A percentile compares a stretch with the other conserved stretches of the same genome.
phyloP scores from a whole-genome alignment of 1,140 invertebrate genomes.

The Holotrichia oblita region DNA sequence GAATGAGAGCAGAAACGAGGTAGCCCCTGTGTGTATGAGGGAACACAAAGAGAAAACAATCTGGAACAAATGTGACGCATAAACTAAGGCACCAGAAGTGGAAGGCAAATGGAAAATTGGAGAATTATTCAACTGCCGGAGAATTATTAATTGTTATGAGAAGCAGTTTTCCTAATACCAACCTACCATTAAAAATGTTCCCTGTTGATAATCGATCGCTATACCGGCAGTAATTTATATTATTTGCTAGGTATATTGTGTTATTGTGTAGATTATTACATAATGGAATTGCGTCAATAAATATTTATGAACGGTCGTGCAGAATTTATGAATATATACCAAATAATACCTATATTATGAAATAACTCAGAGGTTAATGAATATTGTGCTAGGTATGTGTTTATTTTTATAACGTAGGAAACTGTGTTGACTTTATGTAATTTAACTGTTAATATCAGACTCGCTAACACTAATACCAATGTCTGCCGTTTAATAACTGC shows the following conservation, averaged over 20 bases:
- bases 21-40: not conserved
- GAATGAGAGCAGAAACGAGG: not conserved
- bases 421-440: too few species aligned
- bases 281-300: not conserved
- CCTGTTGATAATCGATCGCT: not conserved
- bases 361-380: not conserved
- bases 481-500: too few species aligned
- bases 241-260: not conserved
- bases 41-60: not conserved
- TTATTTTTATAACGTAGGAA: too few species aligned
- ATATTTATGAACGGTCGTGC: not conserved
- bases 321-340: not conserved
- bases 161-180: slow-evolving; percentile 13
- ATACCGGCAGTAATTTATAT: slow-evolving; percentile 4
- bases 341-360: not conserved
- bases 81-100: slow-evolving; percentile 11
- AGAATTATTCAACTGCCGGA: slow-evolving; percentile 12
- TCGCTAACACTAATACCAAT: too few species aligned
- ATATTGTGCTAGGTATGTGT: not conserved
- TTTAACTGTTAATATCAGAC: too few species aligned
- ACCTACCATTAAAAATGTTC: not conserved
- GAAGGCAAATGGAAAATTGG: slow-evolving; percentile 1
- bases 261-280: not conserved
- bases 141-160: slow-evolving; percentile 9
- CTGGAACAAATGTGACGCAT: slow-evolving; percentile 19